Conservation (phyloP, 2,888 invertebrate genomes). For the Auanema freiburgensis region DNA sequence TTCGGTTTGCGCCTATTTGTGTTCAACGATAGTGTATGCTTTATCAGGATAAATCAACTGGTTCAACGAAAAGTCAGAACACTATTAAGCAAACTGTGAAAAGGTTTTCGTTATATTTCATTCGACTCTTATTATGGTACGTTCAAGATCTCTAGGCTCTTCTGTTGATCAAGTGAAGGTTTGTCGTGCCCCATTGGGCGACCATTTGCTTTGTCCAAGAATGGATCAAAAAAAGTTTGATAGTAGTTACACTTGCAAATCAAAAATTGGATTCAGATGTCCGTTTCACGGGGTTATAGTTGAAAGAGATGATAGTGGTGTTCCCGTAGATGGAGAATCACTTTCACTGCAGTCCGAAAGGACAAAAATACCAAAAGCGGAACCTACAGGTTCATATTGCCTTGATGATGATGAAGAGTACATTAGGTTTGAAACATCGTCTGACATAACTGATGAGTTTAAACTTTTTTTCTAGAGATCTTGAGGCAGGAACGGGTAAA, state of each 20-base stretch:
- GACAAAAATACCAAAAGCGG: too few relatives aligned
- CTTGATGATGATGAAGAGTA: too few relatives aligned
- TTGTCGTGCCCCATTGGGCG: slow-evolving; percentile 49
- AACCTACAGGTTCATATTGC: too few relatives aligned
- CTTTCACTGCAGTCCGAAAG: neutral
- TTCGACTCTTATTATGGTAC: too few relatives aligned
- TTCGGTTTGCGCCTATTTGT: neutral
- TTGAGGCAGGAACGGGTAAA: too few relatives aligned
- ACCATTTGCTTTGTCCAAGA: slow-evolving; percentile 54
- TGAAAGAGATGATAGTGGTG: slow-evolving; percentile 51
- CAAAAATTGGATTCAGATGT: slow-evolving; percentile 30
- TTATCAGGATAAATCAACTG: too few relatives aligned
- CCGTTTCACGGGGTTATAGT: slow-evolving; percentile 59
- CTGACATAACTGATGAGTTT: too few relatives aligned
- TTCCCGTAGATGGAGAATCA: slow-evolving; percentile 32
- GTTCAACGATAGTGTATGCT: neutral
- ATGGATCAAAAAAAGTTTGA: slow-evolving; percentile 46
- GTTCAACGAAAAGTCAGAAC: too few relatives aligned
- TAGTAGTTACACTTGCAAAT: slow-evolving; percentile 1
- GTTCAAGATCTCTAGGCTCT: neutral
- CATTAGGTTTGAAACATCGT: too few relatives aligned
- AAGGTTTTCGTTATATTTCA: too few relatives aligned
- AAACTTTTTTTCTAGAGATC: too few relatives aligned
- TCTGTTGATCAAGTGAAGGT: slow-evolving; percentile 30
- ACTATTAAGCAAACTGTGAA: too few relatives aligned